Percentiles rank a stretch among this genome's conserved stretches.
Evolutionary conservation across 1,140 invertebrate genomes (phyloP).

Genomic region (Anoplolepis gracilipes): DNA sequence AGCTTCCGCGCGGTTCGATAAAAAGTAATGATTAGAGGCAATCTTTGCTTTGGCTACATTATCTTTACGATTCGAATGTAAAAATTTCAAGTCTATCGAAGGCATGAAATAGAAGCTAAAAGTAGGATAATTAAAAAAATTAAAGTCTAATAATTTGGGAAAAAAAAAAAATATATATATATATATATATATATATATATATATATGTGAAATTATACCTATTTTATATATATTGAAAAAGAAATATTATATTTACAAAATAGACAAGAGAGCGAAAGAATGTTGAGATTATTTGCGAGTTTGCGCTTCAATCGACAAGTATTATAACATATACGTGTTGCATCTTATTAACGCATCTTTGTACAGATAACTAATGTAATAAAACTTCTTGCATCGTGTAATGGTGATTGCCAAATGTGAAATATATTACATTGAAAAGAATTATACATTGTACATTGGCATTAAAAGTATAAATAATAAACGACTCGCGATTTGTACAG

Average conservation of each 20-base stretch:
- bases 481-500: neutral
- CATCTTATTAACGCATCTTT: neutral
- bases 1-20: neutral
- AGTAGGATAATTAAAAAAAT: neutral
- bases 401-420: neutral
- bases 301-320: neutral
- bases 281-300: neutral
- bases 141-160: neutral
- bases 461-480: neutral
- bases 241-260: neutral
- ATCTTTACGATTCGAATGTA: neutral
- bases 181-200: too few relatives aligned
- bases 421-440: neutral
- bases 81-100: neutral
- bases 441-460: neutral
- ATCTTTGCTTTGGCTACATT: neutral
- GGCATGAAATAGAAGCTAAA: neutral
- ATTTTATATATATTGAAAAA: neutral
- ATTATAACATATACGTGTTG: slow-evolving; percentile 11
- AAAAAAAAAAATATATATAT: too few relatives aligned
- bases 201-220: neutral
- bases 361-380: neutral
- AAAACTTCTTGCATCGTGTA: neutral
- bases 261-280: neutral
- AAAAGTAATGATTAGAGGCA: neutral